Percentiles rank a stretch among this genome's conserved stretches.
These are phyloP conservation scores for Onychomys arenicola DNA, from an alignment of 2,797 vertebrate genomes.

Conservation along the genomic window DNA sequence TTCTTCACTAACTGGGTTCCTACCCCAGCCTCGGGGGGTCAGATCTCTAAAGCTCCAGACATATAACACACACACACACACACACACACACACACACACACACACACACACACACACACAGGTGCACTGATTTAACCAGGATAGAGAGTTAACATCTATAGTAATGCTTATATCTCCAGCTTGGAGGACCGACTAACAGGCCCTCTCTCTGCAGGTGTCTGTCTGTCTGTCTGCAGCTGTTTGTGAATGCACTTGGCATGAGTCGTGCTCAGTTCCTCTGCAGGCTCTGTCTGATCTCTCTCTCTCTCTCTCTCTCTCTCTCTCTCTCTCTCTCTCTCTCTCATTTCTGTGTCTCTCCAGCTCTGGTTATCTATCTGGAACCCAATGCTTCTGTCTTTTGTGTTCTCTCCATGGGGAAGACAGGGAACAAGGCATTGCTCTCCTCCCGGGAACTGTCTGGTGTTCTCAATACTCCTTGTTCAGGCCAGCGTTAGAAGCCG, in stretches of 20 bases:
- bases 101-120: background rate
- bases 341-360: background rate
- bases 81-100: background rate
- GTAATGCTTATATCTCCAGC: background rate
- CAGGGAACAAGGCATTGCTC: background rate
- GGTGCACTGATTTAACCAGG: background rate
- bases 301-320: background rate
- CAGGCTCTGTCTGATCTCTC: background rate
- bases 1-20: conserved; percentile 18
- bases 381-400: conserved; percentile 65
- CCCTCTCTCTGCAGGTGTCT: background rate
- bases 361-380: conserved; percentile 20
- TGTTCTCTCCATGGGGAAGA: conserved; percentile 6
- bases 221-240: background rate
- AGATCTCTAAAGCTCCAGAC: conserved; percentile 18
- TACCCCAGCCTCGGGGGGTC: background rate
- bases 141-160: background rate
- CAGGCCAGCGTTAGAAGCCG: conserved; percentile 47
- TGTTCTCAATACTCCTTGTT: background rate
- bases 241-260: background rate
- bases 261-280: conserved; percentile 39
- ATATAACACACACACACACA: background rate
- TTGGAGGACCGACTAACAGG: background rate
- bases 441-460: background rate
- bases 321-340: conserved; percentile 27